Evolutionary conservation across 2,113 vertebrate species (phyloP).

Genomic region (Istiophorus platypterus): DNA sequence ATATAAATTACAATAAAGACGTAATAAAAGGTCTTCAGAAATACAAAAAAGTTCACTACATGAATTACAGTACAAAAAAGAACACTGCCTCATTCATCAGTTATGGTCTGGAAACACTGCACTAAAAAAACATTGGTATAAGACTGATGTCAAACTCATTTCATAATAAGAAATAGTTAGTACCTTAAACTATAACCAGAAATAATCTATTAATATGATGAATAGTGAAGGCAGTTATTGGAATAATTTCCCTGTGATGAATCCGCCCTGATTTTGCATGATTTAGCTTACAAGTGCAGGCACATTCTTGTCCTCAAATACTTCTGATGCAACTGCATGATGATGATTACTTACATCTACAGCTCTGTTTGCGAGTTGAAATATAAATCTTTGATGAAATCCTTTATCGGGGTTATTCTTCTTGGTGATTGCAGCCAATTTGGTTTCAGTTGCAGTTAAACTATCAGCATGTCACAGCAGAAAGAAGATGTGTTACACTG

Average conservation of each 20-base stretch:
- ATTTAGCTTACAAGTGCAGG: slow-evolving; percentile 21
- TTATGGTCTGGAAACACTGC: slow-evolving; percentile 5
- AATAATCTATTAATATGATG: slow-evolving; percentile 20
- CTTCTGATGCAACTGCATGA: slow-evolving; percentile 5
- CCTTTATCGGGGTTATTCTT: neutral
- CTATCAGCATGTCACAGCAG: slow-evolving; percentile 1
- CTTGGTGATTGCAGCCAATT: slow-evolving; percentile 16
- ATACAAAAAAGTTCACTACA: slow-evolving; percentile 59
- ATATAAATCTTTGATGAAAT: neutral
- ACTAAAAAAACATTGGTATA: slow-evolving; percentile 18
- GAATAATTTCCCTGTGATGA: slow-evolving; percentile 26
- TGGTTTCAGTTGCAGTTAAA: slow-evolving; percentile 17
- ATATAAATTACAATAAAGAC: slow-evolving; percentile 76
- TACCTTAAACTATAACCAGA: slow-evolving; percentile 32
- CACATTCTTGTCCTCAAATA: slow-evolving; percentile 26
- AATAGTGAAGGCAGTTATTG: slow-evolving; percentile 1
- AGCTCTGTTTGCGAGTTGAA: slow-evolving; percentile 18
- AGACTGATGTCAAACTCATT: slow-evolving; percentile 14
- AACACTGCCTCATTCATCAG: slow-evolving; percentile 26
- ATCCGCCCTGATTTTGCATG: slow-evolving; percentile 3
- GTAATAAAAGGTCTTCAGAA: slow-evolving; percentile 52
- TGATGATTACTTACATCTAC: neutral
- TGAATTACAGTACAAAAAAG: slow-evolving; percentile 53
- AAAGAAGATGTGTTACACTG: neutral
- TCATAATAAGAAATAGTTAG: slow-evolving; percentile 15